Conservation (phyloP, 2,797 vertebrate species). For the Sebastes ruberrimus region DNA sequence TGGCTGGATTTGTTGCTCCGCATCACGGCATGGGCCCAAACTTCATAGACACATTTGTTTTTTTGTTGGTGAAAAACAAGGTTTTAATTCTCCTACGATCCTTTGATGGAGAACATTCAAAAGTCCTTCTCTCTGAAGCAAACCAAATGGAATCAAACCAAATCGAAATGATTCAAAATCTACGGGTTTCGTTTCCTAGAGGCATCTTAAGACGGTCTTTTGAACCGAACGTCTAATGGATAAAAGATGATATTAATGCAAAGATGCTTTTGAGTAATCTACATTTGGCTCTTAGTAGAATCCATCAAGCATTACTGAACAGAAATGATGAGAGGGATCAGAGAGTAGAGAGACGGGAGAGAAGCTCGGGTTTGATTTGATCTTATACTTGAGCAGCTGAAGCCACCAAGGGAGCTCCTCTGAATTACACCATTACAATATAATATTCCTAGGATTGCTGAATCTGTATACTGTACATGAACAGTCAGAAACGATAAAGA, state of each 20-base stretch:
- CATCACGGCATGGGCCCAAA: background rate
- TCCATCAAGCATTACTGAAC: constrained; percentile 10
- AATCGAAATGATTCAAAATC: constrained; percentile 46
- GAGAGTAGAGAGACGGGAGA: background rate
- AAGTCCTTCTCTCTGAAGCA: constrained; percentile 25
- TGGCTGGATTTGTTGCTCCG: background rate
- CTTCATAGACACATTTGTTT: constrained; percentile 19
- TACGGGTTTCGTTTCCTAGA: constrained; percentile 11
- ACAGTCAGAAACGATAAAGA: constrained; percentile 19
- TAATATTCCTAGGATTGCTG: background rate
- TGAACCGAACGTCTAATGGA: constrained; percentile 41
- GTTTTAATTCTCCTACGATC: constrained; percentile 43
- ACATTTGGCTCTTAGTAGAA: constrained; percentile 19
- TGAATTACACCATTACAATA: constrained; percentile 21
- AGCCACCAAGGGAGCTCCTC: background rate
- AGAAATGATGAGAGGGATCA: constrained; percentile 22
- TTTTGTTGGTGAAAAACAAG: constrained; percentile 45
- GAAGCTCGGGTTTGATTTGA: background rate
- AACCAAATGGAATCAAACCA: constrained; percentile 46
- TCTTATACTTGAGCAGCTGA: background rate
- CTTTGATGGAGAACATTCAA: constrained; percentile 54
- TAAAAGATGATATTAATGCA: constrained; percentile 55
- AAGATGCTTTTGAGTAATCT: constrained; percentile 42
- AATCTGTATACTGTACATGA: background rate
- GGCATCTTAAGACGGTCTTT: constrained; percentile 18